phyloP scores from a whole-genome alignment of 2,113 vertebrate genomes.

The Zingel zingel region DNA sequence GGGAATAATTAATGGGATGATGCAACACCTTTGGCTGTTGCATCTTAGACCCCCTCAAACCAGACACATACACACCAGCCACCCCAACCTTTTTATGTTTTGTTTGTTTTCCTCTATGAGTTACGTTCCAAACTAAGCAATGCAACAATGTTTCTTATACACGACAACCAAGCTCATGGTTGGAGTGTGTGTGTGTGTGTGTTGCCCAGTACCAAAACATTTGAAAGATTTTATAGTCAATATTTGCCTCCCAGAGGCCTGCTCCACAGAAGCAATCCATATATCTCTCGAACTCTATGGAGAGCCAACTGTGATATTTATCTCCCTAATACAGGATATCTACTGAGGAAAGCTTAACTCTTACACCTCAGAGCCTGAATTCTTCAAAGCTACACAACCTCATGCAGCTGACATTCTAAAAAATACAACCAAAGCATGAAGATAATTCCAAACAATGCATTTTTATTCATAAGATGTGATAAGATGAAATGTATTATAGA shows the following conservation, averaged over 20 bases:
- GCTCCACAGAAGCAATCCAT: slow-evolving; percentile 61
- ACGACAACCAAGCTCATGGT: slow-evolving; percentile 27
- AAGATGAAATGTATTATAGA: slow-evolving; percentile 1
- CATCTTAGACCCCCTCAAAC: slow-evolving; percentile 45
- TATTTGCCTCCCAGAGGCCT: slow-evolving; percentile 60
- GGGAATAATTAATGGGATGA: slow-evolving; percentile 77
- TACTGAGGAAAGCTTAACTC: slow-evolving; percentile 50
- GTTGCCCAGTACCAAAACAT: slow-evolving; percentile 43
- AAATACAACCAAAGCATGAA: slow-evolving; percentile 9
- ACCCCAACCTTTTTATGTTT: slow-evolving; percentile 22
- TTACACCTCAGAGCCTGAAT: slow-evolving; percentile 48
- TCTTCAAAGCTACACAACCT: slow-evolving; percentile 44
- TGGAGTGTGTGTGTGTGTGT: slow-evolving; percentile 15
- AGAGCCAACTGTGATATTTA: slow-evolving; percentile 68
- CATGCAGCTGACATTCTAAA: slow-evolving; percentile 26
- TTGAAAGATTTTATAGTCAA: slow-evolving; percentile 47
- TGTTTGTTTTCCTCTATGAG: slow-evolving; percentile 31
- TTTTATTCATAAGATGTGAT: slow-evolving; percentile 29
- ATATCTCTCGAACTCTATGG: slow-evolving; percentile 60
- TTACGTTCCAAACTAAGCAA: slow-evolving; percentile 43
- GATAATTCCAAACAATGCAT: slow-evolving; percentile 32
- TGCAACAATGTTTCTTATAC: slow-evolving; percentile 51
- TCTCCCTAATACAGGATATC: slow-evolving; percentile 63
- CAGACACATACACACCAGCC: slow-evolving; percentile 8
- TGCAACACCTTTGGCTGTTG: slow-evolving; percentile 69